Evolutionary conservation across 2,888 invertebrate genomes (phyloP).

Genomic region (Thera obeliscata): DNA sequence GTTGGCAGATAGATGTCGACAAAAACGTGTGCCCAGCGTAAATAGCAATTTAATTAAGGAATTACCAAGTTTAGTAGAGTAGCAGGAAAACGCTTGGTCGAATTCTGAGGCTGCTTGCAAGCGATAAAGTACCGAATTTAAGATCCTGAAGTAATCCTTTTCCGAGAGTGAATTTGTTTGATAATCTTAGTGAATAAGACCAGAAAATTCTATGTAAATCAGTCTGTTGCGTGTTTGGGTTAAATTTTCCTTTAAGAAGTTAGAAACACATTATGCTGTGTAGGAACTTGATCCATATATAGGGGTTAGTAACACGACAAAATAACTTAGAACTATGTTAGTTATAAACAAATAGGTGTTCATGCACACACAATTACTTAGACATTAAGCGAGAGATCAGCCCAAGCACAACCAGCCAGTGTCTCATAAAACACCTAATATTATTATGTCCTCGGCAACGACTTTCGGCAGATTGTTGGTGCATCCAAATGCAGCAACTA

Average conservation of each 20-base stretch:
- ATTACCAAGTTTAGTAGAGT: constrained; percentile 23
- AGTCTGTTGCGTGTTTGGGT: constrained; percentile 10
- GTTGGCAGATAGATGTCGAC: neutral
- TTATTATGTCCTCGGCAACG: too few species aligned
- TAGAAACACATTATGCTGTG: neutral
- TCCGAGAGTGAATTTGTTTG: constrained; percentile 29
- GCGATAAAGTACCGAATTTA: constrained; percentile 26
- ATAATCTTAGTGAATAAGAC: constrained; percentile 24
- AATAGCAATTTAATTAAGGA: constrained; percentile 25
- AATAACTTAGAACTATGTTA: too few species aligned
- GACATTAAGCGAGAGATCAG: too few species aligned
- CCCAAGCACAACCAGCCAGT: too few species aligned
- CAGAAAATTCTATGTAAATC: constrained; percentile 17
- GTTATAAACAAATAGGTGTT: too few species aligned
- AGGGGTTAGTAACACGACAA: too few species aligned
- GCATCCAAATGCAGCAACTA: too few species aligned
- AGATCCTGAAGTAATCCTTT: constrained; percentile 30
- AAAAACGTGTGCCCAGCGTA: constrained; percentile 13
- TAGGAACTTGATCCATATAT: too few species aligned
- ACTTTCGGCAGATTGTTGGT: too few species aligned
- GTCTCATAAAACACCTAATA: too few species aligned
- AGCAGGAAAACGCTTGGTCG: constrained; percentile 26
- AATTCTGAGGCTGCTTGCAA: constrained; percentile 24
- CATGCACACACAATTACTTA: too few species aligned
- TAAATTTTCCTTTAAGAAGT: neutral